These are phyloP conservation scores for Pluvianellus socialis DNA, from an alignment of 2,113 vertebrate genomes.

Conservation along the genomic window DNA sequence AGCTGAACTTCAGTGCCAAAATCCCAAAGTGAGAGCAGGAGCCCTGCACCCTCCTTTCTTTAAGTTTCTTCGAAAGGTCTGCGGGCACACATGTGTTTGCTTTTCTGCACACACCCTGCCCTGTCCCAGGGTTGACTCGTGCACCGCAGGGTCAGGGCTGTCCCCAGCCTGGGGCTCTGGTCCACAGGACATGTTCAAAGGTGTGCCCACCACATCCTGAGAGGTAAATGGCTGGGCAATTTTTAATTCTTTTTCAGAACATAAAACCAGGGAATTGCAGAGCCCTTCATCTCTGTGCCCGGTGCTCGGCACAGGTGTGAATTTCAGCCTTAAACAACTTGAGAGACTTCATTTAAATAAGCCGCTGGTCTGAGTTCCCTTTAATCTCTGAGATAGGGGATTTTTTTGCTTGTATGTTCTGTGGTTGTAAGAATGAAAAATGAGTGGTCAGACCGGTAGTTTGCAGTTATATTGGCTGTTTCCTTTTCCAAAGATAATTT, in stretches of 20 bases:
- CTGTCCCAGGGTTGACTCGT: neutral
- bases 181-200: neutral
- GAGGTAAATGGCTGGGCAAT: neutral
- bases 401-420: slow-evolving; percentile 30
- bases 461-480: slow-evolving; percentile 56
- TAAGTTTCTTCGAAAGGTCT: neutral
- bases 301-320: neutral
- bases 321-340: slow-evolving; percentile 37
- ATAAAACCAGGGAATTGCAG: neutral
- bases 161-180: neutral
- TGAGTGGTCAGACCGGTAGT: slow-evolving; percentile 25
- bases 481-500: slow-evolving; percentile 48
- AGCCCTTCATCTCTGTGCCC: neutral
- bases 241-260: neutral
- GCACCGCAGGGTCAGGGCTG: neutral
- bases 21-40: neutral
- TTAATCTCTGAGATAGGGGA: slow-evolving; percentile 20
- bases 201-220: neutral
- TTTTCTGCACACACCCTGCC: neutral
- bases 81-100: neutral
- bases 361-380: neutral
- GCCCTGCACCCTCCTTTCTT: neutral
- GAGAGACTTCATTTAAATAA: slow-evolving; percentile 51
- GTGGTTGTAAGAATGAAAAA: slow-evolving; percentile 64
- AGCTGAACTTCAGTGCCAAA: neutral